Evolutionary conservation across 2,797 vertebrate species (phyloP), one percentile per base, ranked within the genome.

Genomic region (Diplodus sargus): DNA sequence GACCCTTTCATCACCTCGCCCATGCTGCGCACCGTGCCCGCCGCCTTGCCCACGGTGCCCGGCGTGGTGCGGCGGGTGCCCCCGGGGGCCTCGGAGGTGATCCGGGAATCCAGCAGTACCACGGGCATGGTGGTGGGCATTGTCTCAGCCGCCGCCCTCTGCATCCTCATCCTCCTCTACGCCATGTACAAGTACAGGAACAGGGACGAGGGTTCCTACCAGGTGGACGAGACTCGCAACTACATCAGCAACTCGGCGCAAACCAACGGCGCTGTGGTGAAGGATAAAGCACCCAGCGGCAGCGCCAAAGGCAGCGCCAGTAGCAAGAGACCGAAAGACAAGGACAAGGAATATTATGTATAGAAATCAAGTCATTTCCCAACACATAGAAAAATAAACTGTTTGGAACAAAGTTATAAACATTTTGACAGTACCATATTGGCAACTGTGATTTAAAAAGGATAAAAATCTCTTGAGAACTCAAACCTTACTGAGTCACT

Each of bases 131-230:
- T 99, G 96, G 97, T 99, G 95, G 98, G 98, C 92, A 99, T 99
- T 89, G 98, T 99, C 90, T 98, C 98, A 91, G 98, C 98, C 80
- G 98, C 98, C 0, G 98, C 98, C 90, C 97, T 99, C 94, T 99
- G 98, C 97, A 99, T 99, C 96, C 97, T 99, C 95, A 99, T 99
- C 94, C 98, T 99, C 91, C 97, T 99, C 95, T 99, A 99, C 17
- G 98, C 98, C 96, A 99, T 99, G 98, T 99, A 99, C 96, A 99
- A 99, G 95, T 99, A 99, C 95, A 98, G 98, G 94, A 99, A 99
- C 97, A 98, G 98, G 94, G 98, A 99, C 94, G 98, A 99, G 93
- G 98, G 98, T 88, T 99, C 98, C 95, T 99, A 99, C 95, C 98
- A 99, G 93, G 98, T 99, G 96, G 98, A 99, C 74, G 98, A 99